Evolutionary conservation across 2,797 vertebrate genomes (phyloP).

Genomic region (Hapalemur alaotrensis): DNA sequence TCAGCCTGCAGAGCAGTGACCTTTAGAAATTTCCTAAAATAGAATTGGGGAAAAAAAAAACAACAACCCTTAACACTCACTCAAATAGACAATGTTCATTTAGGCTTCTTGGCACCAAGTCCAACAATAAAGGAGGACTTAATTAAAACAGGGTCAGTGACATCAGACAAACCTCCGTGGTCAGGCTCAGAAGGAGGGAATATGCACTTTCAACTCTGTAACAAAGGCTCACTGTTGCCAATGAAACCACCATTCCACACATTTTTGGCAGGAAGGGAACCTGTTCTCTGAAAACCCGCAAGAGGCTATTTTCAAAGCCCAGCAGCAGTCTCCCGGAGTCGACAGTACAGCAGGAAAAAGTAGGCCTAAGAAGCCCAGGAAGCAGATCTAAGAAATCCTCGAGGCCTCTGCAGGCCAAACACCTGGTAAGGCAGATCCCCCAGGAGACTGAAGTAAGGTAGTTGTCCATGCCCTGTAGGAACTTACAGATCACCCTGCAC

Average conservation of each 20-base stretch:
- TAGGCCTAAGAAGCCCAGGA: background rate
- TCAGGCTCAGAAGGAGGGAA: background rate
- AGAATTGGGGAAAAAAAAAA: conserved; percentile 21
- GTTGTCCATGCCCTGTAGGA: background rate
- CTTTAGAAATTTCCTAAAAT: conserved; percentile 71
- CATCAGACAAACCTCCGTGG: conserved; percentile 50
- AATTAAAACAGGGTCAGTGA: conserved; percentile 72
- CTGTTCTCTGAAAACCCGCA: conserved; percentile 6
- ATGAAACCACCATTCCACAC: conserved; percentile 43
- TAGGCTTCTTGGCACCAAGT: conserved; percentile 52
- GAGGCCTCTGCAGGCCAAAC: background rate
- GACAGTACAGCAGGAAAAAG: background rate
- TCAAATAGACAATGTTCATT: conserved; percentile 44
- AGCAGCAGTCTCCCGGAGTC: background rate
- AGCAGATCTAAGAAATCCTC: background rate
- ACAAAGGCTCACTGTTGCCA: conserved; percentile 73
- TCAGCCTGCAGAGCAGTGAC: background rate
- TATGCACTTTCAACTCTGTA: conserved; percentile 22
- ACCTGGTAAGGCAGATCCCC: background rate
- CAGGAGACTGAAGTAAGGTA: background rate
- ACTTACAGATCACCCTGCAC: background rate
- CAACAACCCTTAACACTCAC: background rate
- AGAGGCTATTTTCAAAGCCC: conserved; percentile 55
- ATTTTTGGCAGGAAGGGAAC: conserved; percentile 55
- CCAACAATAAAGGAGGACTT: conserved; percentile 58